phyloP scores from a whole-genome alignment of 2,888 invertebrate species.

The Beris chalybata region DNA sequence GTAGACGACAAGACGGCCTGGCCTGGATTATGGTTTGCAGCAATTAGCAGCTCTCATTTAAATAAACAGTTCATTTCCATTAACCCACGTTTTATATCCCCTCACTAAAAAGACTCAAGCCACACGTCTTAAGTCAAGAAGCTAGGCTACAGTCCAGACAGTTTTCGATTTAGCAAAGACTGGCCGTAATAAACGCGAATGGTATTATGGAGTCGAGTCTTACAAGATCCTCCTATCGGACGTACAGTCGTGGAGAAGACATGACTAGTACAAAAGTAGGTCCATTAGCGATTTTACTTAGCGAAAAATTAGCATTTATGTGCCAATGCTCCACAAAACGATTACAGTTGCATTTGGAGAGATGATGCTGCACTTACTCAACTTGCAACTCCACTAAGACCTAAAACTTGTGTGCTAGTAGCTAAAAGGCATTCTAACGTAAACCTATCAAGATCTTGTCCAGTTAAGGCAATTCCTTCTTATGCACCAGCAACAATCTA shows the following conservation, averaged over 20 bases:
- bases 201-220: too few species aligned
- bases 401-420: background rate
- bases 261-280: slow-evolving; percentile 28
- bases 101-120: too few species aligned
- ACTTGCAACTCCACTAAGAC: background rate
- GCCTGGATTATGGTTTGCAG: slow-evolving; percentile 11
- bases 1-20: too few species aligned
- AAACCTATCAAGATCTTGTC: slow-evolving; percentile 27
- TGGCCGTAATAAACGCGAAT: too few species aligned
- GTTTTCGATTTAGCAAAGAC: too few species aligned
- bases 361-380: slow-evolving; percentile 8
- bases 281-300: slow-evolving; percentile 32
- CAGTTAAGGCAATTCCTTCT: slow-evolving; percentile 20
- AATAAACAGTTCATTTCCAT: slow-evolving; percentile 33
- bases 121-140: too few species aligned
- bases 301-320: slow-evolving; percentile 35
- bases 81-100: slow-evolving; percentile 17
- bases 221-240: too few species aligned
- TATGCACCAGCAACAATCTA: slow-evolving; percentile 1
- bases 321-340: slow-evolving; percentile 33
- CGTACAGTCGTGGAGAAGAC: background rate
- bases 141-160: too few species aligned
- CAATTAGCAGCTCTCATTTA: slow-evolving; percentile 35
- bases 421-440: slow-evolving; percentile 23
- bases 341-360: slow-evolving; percentile 19